Evolutionary conservation across 2,888 invertebrate genomes (phyloP), one percentile per base, ranked within the genome.

Genomic region (Glaucopsyche alexis): DNA sequence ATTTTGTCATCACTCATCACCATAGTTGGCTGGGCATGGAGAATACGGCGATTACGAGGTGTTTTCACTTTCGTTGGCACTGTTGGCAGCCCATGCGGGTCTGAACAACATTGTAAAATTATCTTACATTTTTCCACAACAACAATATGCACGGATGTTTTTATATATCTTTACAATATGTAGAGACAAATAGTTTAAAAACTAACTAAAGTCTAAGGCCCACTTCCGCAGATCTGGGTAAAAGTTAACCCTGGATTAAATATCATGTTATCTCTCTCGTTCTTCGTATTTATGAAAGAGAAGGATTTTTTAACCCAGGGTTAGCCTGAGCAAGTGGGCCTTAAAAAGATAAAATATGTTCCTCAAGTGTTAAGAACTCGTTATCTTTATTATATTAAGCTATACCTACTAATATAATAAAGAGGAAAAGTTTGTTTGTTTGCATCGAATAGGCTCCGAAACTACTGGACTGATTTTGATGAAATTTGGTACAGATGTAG

Each of bases 1-100:
- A 60, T 60, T 66, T 42, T 66, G 42, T 42, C 66, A 66, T 66
- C 66, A 66, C 66, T 42, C 66, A 66, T 66, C 66, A 66, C 66
- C 66, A 66, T 66, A 66, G 66, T 66, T 66, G 66, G 66, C 40
- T 66, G 66, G 66, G 66, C 42, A 66, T 42, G 66, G 66, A 42
- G 66, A 66, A 66, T 66, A 66, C 40, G 16, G 69, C 69, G 69
- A 47, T 69, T 69, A 69, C 29, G 69, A 47, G 69, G 47, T 16
- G 29, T 19, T 69, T 69, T 49, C 69, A 69, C 69, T 69, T 69
- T 69, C 69, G 69, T 45, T 69, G 69, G 69, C 69, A 47, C 69
- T 69, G 69, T 49, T 69, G 69, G 49, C 69, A 47, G 45, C 16
- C 69, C 69, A 49, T 49, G 69, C 49, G 69, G 49, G 13, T 47